Evolutionary conservation across 2,113 vertebrate species (phyloP), one percentile per base, ranked within the genome.

Genomic region (Cromileptes altivelis): DNA sequence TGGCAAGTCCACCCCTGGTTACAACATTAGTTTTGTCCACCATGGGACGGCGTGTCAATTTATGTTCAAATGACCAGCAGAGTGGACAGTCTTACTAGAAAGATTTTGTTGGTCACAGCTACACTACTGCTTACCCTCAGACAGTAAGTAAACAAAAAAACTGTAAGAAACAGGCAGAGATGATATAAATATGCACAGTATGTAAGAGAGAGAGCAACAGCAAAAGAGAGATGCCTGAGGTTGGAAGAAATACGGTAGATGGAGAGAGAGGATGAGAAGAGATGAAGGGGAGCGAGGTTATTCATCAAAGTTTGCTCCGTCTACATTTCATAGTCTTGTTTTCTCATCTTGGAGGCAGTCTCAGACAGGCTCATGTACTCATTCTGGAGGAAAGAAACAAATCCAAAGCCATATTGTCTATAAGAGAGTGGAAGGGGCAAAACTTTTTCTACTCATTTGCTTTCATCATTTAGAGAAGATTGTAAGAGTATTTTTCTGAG

Each of bases 221-320:
- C 45, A 53, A 84, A 15, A 33, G 33, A 70, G 60, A 72, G 61
- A 61, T 58, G 65, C 42, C 65, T 68, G 55, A 64, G 56, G 70
- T 65, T 62, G 70, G 21, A 70, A 81, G 61, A 52, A 49, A 19
- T 57, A 27, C 21, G 14, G 68, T 62, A 81, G 82, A 88, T 63
- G 50, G 65, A 80, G 68, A 62, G 61, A 86, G 64, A 82, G 37
- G 67, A 74, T 0, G 18, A 78, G 55, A 63, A 69, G 27, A 69
- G 70, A 85, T 58, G 73, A 70, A 70, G 80, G 33, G 49, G 73
- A 81, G 55, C 4, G 15, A 77, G 81, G 82, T 88, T 77, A 84
- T 79, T 90, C 79, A 82, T 88, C 77, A 85, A 80, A 80, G 56
- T 40, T 37, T n/a, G 17, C 57, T 70, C 53, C 71, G 75, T 75